Evolutionary conservation across 1,140 invertebrate genomes (phyloP).

Genomic region (Acyrthosiphon pisum): DNA sequence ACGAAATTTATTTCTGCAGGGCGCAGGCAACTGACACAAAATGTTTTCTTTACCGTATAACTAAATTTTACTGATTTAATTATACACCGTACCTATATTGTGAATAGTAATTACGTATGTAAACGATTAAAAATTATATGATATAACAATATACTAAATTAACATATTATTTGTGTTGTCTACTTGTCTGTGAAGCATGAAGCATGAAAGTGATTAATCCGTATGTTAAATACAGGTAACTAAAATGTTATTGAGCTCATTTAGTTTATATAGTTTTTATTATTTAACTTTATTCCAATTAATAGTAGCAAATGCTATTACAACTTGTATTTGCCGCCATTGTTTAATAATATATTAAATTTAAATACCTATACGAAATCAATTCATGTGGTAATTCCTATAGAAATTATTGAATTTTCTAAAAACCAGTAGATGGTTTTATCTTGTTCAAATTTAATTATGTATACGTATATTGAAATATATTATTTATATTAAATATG

Average conservation of each 20-base stretch:
- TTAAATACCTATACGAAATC: background rate
- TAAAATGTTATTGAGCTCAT: background rate
- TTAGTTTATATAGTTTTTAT: too few species aligned
- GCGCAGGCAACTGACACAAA: background rate
- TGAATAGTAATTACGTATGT: background rate
- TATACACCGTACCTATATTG: background rate
- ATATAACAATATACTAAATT: background rate
- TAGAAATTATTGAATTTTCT: too few species aligned
- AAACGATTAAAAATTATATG: background rate
- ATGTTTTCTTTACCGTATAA: background rate
- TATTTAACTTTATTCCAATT: too few species aligned
- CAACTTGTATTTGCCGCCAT: too few species aligned
- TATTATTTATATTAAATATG: too few species aligned
- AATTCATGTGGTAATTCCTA: background rate
- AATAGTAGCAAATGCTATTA: too few species aligned
- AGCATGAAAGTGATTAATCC: background rate
- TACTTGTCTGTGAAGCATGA: too few species aligned
- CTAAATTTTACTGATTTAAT: background rate
- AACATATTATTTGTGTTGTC: background rate
- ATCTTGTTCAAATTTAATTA: too few species aligned
- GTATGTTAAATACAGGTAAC: background rate
- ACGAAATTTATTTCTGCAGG: background rate
- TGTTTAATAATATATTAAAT: background rate
- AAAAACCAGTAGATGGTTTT: too few species aligned
- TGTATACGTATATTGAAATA: too few species aligned